These are phyloP conservation scores for Phalera bucephala DNA, from an alignment of 2,888 invertebrate genomes.

Conservation along the genomic window DNA sequence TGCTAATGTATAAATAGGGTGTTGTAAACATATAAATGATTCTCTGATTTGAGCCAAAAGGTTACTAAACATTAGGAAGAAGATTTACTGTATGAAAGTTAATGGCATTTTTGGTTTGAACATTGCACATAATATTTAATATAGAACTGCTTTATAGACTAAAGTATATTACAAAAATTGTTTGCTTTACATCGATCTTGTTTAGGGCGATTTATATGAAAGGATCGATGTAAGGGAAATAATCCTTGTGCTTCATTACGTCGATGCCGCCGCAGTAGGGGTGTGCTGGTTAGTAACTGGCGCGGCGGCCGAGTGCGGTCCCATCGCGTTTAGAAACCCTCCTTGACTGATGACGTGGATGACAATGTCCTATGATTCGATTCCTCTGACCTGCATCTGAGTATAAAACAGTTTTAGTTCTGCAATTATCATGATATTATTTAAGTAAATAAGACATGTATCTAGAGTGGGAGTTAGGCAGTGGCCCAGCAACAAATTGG, in stretches of 20 bases:
- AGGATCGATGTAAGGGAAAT: constrained; percentile 67
- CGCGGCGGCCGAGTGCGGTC: constrained; percentile 38
- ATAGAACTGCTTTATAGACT: constrained; percentile 68
- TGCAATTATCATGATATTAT: constrained; percentile 34
- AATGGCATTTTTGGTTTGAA: constrained; percentile 81
- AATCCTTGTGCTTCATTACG: constrained; percentile 57
- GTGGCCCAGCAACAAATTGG: constrained; percentile 41
- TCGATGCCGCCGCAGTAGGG: constrained; percentile 44
- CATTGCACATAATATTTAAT: constrained; percentile 77
- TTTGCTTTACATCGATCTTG: constrained; percentile 62
- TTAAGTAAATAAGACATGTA: constrained; percentile 20
- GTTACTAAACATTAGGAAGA: constrained; percentile 57
- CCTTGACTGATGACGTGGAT: constrained; percentile 46
- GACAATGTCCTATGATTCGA: constrained; percentile 51
- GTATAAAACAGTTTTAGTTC: constrained; percentile 39
- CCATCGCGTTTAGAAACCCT: constrained; percentile 36
- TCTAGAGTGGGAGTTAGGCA: constrained; percentile 42
- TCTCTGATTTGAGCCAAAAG: constrained; percentile 80
- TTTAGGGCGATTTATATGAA: constrained; percentile 59
- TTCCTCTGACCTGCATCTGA: constrained; percentile 58
- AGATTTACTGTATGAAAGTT: constrained; percentile 70
- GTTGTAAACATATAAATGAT: constrained; percentile 69
- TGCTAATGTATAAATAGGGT: constrained; percentile 78
- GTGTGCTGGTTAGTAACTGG: constrained; percentile 40
- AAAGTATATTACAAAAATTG: constrained; percentile 61